Evolutionary conservation across 2,888 invertebrate genomes (phyloP), one percentile per base, ranked within the genome.

Genomic region (Lysandra bellargus): DNA sequence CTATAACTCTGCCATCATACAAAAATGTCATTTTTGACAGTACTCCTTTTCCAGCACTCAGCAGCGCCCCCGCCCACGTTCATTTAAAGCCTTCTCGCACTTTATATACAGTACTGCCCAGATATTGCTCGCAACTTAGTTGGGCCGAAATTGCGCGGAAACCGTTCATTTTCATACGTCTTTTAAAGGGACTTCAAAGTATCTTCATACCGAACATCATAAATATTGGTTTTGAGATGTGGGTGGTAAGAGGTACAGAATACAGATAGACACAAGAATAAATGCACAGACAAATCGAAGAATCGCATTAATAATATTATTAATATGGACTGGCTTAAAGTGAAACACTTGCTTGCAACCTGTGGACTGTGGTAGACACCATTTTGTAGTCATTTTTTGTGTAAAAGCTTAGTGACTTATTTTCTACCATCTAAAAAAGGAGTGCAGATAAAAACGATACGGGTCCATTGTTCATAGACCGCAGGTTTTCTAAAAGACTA

Each of bases 391-490:
- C 1, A 44, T 44, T 40, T 74, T 40, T n/a, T 44, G 40, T 74
- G 12, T 44, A 74, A 74, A 44, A 74, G 40, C n/a, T 44, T 53
- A 75, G 75, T 30, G 49, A 69, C 69, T 69, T 69, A 69, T 69
- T 69, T 69, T 69, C 33, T 69, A 69, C 69, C 4, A 53, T 57
- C 57, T 57, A 76, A 76, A 76, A 75, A 76, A 76, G 14, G 17
- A 44, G 40, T 9, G 57, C 76, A 76, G 76, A 76, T 76, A 76
- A 57, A 76, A 76, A 57, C 53, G 2, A 76, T 76, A 76, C 76
- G 76, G 76, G 76, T 23, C 53, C 76, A 76, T 76, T 76, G 76
- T 76, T 76, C 76, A 76, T 76, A 76, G 76, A 76, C 76, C 76
- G 53, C 76, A 76, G 76, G 53, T 57, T 17, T 57, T 53, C 53